Evolutionary conservation across 2,113 vertebrate genomes (phyloP).

Genomic region (Oncorhynchus tshawytscha): DNA sequence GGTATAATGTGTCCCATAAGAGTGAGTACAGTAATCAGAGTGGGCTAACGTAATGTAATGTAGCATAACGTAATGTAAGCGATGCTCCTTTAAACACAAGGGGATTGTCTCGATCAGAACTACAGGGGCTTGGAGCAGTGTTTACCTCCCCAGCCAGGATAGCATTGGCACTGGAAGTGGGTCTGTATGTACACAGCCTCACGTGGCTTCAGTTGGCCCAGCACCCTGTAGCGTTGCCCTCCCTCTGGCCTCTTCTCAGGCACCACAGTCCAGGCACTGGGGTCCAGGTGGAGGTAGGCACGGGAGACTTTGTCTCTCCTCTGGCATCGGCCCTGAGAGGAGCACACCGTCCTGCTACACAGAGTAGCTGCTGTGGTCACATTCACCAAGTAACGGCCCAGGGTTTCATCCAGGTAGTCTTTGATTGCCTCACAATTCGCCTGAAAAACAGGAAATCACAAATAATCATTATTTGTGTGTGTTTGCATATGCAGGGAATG

Average conservation of each 20-base stretch:
- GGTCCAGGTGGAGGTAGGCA: slow-evolving; percentile 72
- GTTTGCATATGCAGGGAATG: too few species aligned
- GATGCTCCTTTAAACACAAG: neutral
- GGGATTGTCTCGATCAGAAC: neutral
- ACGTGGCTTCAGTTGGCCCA: slow-evolving; percentile 27
- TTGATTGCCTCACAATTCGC: slow-evolving; percentile 57
- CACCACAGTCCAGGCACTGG: slow-evolving; percentile 57
- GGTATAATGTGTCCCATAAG: too few species aligned
- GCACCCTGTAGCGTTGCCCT: slow-evolving; percentile 40
- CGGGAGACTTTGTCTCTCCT: slow-evolving; percentile 41
- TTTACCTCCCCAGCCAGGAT: slow-evolving; percentile 66
- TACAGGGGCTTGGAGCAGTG: slow-evolving; percentile 47
- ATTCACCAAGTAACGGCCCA: slow-evolving; percentile 76
- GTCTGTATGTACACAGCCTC: slow-evolving; percentile 25
- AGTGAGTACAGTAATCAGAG: neutral
- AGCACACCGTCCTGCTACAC: slow-evolving; percentile 70
- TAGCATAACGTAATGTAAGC: neutral
- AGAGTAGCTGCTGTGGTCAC: slow-evolving; percentile 68
- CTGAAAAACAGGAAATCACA: slow-evolving; percentile 42
- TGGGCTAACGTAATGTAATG: neutral
- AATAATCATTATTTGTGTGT: too few species aligned
- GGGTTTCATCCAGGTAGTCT: slow-evolving; percentile 61
- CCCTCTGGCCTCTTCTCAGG: slow-evolving; percentile 32
- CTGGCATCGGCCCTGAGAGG: slow-evolving; percentile 69
- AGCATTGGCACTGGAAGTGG: slow-evolving; percentile 73